phyloP scores from a whole-genome alignment of 2,888 invertebrate genomes.

The Perizoma affinitatum region DNA sequence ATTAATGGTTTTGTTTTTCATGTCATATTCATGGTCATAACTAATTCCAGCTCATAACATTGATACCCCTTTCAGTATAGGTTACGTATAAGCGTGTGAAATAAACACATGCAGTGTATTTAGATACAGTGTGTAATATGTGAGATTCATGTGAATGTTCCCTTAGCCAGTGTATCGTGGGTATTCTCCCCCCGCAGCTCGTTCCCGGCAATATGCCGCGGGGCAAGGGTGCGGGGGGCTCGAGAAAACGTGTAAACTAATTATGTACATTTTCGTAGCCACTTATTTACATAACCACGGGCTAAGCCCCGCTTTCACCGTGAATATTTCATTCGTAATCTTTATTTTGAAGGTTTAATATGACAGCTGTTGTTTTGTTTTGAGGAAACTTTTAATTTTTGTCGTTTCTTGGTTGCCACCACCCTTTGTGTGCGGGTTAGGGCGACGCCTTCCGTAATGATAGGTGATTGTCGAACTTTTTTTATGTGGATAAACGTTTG shows the following conservation, averaged over 20 bases:
- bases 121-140: constrained; percentile 74
- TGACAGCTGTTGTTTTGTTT: constrained; percentile 83
- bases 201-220: constrained; percentile 67
- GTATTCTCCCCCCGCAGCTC: constrained; percentile 63
- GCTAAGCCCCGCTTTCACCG: constrained; percentile 81
- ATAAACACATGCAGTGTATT: constrained; percentile 73
- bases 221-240: constrained; percentile 53
- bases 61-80: constrained; percentile 64
- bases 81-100: constrained; percentile 72
- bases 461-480: constrained; percentile 76
- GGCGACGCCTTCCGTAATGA: constrained; percentile 77
- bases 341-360: constrained; percentile 82
- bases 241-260: constrained; percentile 84
- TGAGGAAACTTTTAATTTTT: constrained; percentile 82
- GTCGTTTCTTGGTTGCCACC: constrained; percentile 69
- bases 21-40: constrained; percentile 42
- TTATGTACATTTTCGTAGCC: constrained; percentile 84
- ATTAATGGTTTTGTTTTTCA: constrained; percentile 9
- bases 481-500: constrained; percentile 65
- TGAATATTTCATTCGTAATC: constrained; percentile 84
- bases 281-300: constrained; percentile 84
- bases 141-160: constrained; percentile 81
- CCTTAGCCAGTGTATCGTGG: constrained; percentile 78
- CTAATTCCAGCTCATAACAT: constrained; percentile 50
- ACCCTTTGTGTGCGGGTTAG: constrained; percentile 71